Base-by-base conservation (phyloP, 2,888 invertebrate species). In the Tenthredo distinguenda region DNA sequence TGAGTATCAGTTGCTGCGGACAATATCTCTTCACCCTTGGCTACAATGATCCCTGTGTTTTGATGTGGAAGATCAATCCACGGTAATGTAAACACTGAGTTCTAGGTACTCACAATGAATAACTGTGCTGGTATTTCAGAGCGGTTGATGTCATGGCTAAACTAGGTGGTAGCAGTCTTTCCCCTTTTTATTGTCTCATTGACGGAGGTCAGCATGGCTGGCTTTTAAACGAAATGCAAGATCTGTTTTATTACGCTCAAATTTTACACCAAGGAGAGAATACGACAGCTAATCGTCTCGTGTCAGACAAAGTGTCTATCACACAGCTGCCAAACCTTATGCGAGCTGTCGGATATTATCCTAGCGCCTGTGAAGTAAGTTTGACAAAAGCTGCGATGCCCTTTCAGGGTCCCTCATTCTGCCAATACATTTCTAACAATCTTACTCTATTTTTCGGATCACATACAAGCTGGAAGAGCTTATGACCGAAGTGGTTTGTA, bases 161-260 rank as follows among this genome's bases (percentile, higher is more conserved):
- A 77, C 90, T 93, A 18, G 96, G 96, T 43, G 96, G 96, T 1
- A 89, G 87, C 4, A 95, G 95, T 47, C 92, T 96, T 18, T 94
- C 95, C 76, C 97, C 97, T 0, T 97, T 95, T 93, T 97, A 96
- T 91, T 95, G 96, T 87, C 93, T 97, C 34, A 94, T 97, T 79
- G 96, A 97, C 86, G 96, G 96, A 82, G 97, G 97, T 0, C 94
- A 95, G 10, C 95, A 95, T 0, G 97, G 97, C 3, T 96, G 96
- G 95, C 94, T 97, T 84, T 96, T 96, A 91, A 94, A 94, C 83
- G 96, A 97, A 93, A 95, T 97, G 91, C 95, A 96, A 88, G 96
- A 97, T 91, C 94, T 96, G 86, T 97, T 97, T 93, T 97, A 96
- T 92, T 97, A 97, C 91, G 96, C 96, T 88, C 97, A 97, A 94